phyloP scores from a whole-genome alignment of 2,113 vertebrate species.

The Rousettus leschenaultii region DNA sequence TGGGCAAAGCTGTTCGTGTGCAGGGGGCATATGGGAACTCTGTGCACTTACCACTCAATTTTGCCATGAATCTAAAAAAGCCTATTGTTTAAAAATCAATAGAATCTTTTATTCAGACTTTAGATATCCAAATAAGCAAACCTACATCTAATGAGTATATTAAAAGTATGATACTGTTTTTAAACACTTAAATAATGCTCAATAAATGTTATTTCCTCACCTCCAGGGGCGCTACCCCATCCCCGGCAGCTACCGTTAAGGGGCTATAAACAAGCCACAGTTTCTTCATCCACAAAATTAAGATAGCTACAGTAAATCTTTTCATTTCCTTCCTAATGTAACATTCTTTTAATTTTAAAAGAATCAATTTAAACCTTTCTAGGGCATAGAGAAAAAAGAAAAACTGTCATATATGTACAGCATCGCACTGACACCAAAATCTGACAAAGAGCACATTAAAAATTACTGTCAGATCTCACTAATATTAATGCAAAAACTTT shows the following conservation, averaged over 20 bases:
- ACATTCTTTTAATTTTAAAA: not conserved
- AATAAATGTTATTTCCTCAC: not conserved
- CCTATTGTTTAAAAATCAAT: not conserved
- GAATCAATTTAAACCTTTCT: not conserved
- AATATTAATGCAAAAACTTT: not conserved
- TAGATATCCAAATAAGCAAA: constrained; percentile 6
- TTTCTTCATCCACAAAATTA: not conserved
- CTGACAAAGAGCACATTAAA: not conserved
- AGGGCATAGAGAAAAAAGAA: not conserved
- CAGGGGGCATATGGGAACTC: not conserved
- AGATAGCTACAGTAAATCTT: not conserved
- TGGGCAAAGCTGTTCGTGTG: not conserved
- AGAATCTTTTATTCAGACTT: not conserved
- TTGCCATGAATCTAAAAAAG: not conserved
- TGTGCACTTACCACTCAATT: not conserved
- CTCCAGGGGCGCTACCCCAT: not conserved
- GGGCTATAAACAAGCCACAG: not conserved
- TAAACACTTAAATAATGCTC: not conserved
- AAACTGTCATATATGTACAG: not conserved
- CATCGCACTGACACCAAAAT: not conserved
- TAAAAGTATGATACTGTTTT: not conserved
- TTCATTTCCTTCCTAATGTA: not conserved
- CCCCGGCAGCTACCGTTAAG: not conserved
- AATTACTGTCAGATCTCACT: not conserved
- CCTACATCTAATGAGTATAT: not conserved